Percentiles rank a stretch among this genome's conserved stretches.
Evolutionary conservation across 2,113 vertebrate species (phyloP).

Genomic region (Aspidoscelis tigris): DNA sequence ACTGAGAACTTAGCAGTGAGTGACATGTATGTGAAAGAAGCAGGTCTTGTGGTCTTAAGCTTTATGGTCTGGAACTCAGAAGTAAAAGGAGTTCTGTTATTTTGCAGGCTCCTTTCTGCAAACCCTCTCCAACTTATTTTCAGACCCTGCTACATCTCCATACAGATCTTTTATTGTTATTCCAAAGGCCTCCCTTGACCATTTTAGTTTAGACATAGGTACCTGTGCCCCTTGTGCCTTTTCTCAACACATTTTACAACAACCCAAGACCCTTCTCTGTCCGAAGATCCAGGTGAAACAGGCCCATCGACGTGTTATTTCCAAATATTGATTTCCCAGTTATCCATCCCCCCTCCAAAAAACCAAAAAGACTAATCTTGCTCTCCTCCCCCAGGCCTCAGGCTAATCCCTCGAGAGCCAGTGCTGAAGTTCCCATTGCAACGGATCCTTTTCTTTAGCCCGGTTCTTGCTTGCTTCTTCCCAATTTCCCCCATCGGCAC

Average conservation of each 20-base stretch:
- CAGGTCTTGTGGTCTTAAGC: background rate
- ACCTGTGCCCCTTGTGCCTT: too few species aligned
- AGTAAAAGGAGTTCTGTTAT: background rate
- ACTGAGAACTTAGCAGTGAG: background rate
- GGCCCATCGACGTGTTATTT: too few species aligned
- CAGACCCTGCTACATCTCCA: background rate
- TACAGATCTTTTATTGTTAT: background rate
- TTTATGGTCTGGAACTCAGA: background rate
- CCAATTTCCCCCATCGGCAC: background rate
- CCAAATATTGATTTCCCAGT: too few species aligned
- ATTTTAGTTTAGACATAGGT: too few species aligned
- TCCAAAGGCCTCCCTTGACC: too few species aligned
- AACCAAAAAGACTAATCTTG: too few species aligned
- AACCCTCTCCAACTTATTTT: background rate
- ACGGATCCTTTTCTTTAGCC: too few species aligned
- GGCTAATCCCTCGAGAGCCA: too few species aligned
- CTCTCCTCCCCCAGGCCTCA: too few species aligned
- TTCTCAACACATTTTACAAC: background rate
- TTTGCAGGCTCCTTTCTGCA: background rate
- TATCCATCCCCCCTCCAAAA: too few species aligned
- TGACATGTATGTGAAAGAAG: background rate
- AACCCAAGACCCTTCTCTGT: background rate
- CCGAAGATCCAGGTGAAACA: background rate
- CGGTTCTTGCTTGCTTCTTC: background rate
- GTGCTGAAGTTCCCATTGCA: too few species aligned